phyloP scores from a whole-genome alignment of 2,797 vertebrate species.

The Sitta carolinensis region DNA sequence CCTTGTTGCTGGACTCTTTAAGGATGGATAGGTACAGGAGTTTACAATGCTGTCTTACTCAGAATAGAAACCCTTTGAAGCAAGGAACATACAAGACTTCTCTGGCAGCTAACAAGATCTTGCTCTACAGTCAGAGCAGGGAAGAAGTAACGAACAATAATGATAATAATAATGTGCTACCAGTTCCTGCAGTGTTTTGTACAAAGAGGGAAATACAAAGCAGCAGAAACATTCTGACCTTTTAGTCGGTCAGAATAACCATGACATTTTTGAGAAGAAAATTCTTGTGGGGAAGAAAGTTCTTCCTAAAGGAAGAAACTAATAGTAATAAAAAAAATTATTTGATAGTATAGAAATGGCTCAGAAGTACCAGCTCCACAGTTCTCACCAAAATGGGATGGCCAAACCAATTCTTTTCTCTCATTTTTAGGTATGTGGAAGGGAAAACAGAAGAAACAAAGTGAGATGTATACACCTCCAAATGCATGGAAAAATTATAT shows the following conservation, averaged over 20 bases:
- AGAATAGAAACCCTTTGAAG: background rate
- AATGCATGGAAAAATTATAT: background rate
- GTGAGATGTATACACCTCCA: background rate
- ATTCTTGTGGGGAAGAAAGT: background rate
- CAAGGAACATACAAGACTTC: background rate
- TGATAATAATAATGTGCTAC: background rate
- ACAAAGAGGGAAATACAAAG: background rate
- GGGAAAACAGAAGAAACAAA: background rate
- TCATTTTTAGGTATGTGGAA: background rate
- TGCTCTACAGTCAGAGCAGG: background rate
- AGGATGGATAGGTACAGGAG: background rate
- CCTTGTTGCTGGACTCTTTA: background rate
- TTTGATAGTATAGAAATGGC: background rate
- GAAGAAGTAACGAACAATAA: background rate
- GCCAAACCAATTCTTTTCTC: background rate
- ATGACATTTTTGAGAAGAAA: constrained; percentile 14
- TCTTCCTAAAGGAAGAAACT: background rate
- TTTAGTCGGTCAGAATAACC: background rate
- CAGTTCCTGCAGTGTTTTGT: background rate
- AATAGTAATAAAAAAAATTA: background rate
- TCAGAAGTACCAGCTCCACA: background rate
- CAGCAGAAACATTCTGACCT: background rate
- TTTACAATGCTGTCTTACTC: background rate
- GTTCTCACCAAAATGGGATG: background rate
- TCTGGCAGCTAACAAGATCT: background rate